phyloP scores from a whole-genome alignment of 2,888 invertebrate species.

The Drosophila kanekoi region DNA sequence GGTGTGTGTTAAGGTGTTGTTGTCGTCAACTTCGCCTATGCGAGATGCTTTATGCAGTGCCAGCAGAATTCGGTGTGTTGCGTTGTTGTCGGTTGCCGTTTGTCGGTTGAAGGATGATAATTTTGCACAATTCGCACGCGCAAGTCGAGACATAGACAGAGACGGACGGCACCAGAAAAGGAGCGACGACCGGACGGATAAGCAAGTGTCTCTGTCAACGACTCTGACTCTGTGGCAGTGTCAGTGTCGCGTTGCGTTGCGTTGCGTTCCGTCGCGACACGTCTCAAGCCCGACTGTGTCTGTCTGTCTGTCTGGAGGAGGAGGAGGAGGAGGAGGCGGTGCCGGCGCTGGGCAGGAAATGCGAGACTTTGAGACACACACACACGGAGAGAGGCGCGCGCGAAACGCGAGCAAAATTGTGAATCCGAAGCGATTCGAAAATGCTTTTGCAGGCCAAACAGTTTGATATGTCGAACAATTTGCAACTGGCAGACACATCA shows the following conservation, averaged over 20 bases:
- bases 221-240: constrained; percentile 4
- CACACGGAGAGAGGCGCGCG: constrained; percentile 17
- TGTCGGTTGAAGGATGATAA: constrained; percentile 25
- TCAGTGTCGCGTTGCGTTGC: constrained; percentile 11
- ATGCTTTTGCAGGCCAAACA: constrained; percentile 54
- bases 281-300: constrained; percentile 31
- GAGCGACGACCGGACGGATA: constrained; percentile 38
- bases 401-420: constrained; percentile 22
- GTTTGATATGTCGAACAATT: constrained; percentile 37
- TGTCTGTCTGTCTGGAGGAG: constrained; percentile 12
- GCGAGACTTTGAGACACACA: constrained; percentile 26
- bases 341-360: constrained; percentile 44
- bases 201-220: constrained; percentile 30
- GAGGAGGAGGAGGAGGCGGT: neutral
- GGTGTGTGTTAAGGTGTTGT: constrained; percentile 10
- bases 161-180: constrained; percentile 12
- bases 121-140: constrained; percentile 30
- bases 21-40: neutral
- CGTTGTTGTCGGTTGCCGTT: constrained; percentile 7
- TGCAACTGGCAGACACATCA: constrained; percentile 25
- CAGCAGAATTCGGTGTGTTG: constrained; percentile 22
- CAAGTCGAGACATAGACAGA: constrained; percentile 2
- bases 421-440: constrained; percentile 33
- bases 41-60: constrained; percentile 31
- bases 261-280: constrained; percentile 21